Percentiles rank a stretch among this genome's conserved stretches.
phyloP scores from a whole-genome alignment of 2,113 vertebrate genomes.

The Carettochelys insculpta region DNA sequence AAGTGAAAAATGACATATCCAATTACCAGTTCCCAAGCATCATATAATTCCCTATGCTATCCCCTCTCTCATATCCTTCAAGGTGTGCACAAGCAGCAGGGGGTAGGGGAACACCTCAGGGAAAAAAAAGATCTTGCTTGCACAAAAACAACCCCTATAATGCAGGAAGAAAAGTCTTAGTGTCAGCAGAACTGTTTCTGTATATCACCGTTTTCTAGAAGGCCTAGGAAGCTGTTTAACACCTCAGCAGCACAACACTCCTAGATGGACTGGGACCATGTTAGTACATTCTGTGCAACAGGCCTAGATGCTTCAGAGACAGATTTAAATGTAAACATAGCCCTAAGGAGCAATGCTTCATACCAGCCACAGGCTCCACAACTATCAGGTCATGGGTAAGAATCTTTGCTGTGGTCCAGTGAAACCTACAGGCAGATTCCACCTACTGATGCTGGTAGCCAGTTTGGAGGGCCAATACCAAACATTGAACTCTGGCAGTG shows the following conservation, averaged over 20 bases:
- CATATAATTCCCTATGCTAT: not conserved
- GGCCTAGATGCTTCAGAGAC: not conserved
- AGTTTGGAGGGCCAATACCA: not conserved
- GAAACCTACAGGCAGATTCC: not conserved
- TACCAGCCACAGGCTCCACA: not conserved
- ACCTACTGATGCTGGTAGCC: not conserved
- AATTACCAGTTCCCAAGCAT: not conserved
- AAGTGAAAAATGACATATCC: not conserved
- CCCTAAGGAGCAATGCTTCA: not conserved
- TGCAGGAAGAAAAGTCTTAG: not conserved
- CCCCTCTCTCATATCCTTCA: not conserved
- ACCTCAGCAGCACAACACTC: not conserved
- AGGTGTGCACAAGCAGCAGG: not conserved
- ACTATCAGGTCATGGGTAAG: not conserved
- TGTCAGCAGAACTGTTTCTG: not conserved
- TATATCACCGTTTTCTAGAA: not conserved
- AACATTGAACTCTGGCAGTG: not conserved
- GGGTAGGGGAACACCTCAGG: not conserved
- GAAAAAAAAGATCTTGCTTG: not conserved
- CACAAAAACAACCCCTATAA: not conserved
- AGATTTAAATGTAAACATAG: not conserved
- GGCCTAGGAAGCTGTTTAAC: not conserved
- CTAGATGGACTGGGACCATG: not conserved
- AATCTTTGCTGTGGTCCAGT: not conserved
- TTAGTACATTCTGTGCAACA: not conserved